Evolutionary conservation across 1,140 invertebrate genomes (phyloP).

Genomic region (Cotesia glomerata): DNA sequence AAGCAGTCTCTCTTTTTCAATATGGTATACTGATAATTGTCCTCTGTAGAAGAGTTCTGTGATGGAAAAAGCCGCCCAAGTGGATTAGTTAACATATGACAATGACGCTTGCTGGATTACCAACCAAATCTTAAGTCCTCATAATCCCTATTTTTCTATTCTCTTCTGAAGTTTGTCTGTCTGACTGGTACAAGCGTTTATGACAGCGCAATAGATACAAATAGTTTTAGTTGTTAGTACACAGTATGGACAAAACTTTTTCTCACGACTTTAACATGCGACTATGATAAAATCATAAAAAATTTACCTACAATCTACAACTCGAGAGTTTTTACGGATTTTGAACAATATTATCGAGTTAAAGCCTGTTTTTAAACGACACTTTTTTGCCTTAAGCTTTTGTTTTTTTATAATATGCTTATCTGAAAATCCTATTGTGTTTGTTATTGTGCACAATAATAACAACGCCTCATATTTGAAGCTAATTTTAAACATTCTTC

Average conservation of each 20-base stretch:
- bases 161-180: background rate
- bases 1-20: background rate
- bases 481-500: no score
- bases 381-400: no score
- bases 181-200: background rate
- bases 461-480: no score
- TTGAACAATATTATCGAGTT: background rate
- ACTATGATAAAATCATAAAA: background rate
- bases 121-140: background rate
- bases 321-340: background rate
- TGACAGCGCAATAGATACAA: background rate
- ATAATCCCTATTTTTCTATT: background rate
- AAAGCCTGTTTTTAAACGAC: background rate
- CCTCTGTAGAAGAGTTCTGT: background rate
- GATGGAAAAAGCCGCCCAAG: background rate
- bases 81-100: background rate
- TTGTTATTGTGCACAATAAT: no score
- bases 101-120: background rate
- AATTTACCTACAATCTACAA: background rate
- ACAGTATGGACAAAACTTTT: background rate
- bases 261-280: background rate
- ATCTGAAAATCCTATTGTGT: no score
- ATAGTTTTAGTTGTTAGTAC: background rate
- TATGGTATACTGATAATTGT: background rate
- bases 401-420: no score